A percentile compares a stretch with the other conserved stretches of the same genome.
These are phyloP conservation scores for Megaceryle torquata DNA, from an alignment of 2,113 vertebrate species.

Conservation along the genomic window DNA sequence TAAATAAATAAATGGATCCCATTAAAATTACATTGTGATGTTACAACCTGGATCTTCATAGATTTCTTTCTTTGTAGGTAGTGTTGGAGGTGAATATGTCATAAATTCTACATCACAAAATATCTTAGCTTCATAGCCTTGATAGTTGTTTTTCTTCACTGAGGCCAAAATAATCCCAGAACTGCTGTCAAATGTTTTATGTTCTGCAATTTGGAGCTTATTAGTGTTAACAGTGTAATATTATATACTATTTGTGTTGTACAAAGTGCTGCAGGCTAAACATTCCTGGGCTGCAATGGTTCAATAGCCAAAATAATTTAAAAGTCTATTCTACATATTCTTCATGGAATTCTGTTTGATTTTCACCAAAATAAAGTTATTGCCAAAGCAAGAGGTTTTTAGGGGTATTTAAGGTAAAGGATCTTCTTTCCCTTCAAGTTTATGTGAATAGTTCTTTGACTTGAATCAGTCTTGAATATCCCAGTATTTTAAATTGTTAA, in stretches of 20 bases:
- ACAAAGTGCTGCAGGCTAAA: slow-evolving; percentile 23
- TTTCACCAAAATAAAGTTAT: background rate
- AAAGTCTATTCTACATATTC: background rate
- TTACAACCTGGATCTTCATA: background rate
- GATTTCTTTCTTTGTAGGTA: slow-evolving; percentile 39
- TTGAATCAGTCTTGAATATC: background rate
- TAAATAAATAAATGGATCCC: background rate
- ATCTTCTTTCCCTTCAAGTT: background rate
- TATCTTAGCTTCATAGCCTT: slow-evolving; percentile 24
- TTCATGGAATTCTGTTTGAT: background rate
- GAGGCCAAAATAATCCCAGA: slow-evolving; percentile 43
- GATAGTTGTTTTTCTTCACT: slow-evolving; percentile 9
- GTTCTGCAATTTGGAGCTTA: slow-evolving; percentile 37
- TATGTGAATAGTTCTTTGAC: background rate
- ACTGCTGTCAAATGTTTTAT: slow-evolving; percentile 47
- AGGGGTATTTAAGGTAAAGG: background rate
- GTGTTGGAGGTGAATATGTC: background rate
- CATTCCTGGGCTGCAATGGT: background rate
- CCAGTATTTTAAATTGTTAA: background rate
- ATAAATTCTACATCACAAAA: slow-evolving; percentile 52
- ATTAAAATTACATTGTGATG: background rate
- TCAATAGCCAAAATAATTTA: background rate
- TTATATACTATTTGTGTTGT: background rate
- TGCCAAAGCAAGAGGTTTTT: background rate
- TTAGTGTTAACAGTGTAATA: slow-evolving; percentile 38